A percentile compares a stretch with the other conserved stretches of the same genome.
Conservation (phyloP, 2,888 invertebrate species). For the Callyntrura sp. region DNA sequence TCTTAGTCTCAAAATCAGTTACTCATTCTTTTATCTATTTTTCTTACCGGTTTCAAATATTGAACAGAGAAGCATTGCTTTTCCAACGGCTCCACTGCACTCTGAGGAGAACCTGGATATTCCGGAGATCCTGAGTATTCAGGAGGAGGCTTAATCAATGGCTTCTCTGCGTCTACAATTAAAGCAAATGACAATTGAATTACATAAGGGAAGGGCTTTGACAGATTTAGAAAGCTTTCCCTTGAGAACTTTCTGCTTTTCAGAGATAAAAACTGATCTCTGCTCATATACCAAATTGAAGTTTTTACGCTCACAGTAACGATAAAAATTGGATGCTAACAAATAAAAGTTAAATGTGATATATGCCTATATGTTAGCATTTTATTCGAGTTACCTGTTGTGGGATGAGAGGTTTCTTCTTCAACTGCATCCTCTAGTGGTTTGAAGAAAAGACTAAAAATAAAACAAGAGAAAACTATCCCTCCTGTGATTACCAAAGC, state of each 20-base stretch:
- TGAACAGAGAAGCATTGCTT: conserved; percentile 63
- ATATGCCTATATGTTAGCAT: too few relatives aligned
- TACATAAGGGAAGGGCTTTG: background rate
- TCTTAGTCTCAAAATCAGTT: conserved; percentile 1
- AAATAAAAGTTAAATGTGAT: too few relatives aligned
- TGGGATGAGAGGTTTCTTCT: conserved; percentile 32
- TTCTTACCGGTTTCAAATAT: conserved; percentile 68
- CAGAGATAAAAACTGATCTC: too few relatives aligned
- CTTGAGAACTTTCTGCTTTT: background rate
- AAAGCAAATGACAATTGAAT: background rate
- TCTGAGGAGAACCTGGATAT: too few relatives aligned
- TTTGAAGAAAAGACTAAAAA: conserved; percentile 96
- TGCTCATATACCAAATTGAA: too few relatives aligned
- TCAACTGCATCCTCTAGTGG: conserved; percentile 88
- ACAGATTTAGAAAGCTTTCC: background rate
- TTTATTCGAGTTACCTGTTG: background rate
- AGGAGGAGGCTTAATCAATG: conserved; percentile 49
- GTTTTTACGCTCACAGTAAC: too few relatives aligned
- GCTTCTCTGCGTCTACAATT: conserved; percentile 60
- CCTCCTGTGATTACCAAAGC: conserved; percentile 94
- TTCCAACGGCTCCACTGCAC: conserved; percentile 69
- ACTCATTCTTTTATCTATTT: too few relatives aligned
- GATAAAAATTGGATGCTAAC: too few relatives aligned
- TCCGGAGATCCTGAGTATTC: conserved; percentile 68
- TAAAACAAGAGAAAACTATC: conserved; percentile 93